These are phyloP conservation scores for Desmophyllum pertusum DNA, from an alignment of 92 coral and sea anemone species.

Conservation along the genomic window DNA sequence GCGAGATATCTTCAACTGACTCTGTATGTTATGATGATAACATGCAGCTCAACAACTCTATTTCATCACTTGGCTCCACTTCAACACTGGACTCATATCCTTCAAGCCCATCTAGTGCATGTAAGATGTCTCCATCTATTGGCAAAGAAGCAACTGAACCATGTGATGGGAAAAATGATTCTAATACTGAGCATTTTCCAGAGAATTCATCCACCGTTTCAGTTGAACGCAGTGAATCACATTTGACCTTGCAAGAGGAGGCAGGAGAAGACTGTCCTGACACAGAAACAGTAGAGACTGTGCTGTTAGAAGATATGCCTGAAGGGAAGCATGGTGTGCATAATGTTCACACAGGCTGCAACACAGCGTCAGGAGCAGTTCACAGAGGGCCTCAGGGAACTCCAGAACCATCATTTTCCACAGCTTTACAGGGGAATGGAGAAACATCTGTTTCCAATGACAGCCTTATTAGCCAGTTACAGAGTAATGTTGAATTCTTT, in stretches of 20 bases:
- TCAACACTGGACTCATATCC: not conserved
- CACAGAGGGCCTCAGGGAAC: not conserved
- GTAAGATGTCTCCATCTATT: not conserved
- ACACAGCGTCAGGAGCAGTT: not conserved
- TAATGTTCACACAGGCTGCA: not conserved
- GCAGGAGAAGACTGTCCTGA: not conserved
- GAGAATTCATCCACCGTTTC: not conserved
- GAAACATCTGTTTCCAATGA: not conserved
- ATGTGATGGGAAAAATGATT: not conserved
- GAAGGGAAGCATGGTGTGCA: not conserved
- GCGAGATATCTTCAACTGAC: not conserved
- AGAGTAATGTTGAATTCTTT: not conserved
- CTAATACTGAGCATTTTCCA: not conserved
- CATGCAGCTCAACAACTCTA: not conserved
- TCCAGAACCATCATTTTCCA: not conserved
- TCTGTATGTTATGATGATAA: not conserved
- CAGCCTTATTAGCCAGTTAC: not conserved
- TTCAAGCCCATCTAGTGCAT: not conserved
- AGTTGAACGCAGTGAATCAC: not conserved
- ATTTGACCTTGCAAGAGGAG: not conserved
- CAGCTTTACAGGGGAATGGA: not conserved
- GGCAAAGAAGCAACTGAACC: not conserved
- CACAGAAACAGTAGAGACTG: not conserved
- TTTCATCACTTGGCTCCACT: not conserved
- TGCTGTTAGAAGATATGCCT: not conserved